Base-by-base conservation (phyloP, 2,113 vertebrate genomes). In the Sardina pilchardus region DNA sequence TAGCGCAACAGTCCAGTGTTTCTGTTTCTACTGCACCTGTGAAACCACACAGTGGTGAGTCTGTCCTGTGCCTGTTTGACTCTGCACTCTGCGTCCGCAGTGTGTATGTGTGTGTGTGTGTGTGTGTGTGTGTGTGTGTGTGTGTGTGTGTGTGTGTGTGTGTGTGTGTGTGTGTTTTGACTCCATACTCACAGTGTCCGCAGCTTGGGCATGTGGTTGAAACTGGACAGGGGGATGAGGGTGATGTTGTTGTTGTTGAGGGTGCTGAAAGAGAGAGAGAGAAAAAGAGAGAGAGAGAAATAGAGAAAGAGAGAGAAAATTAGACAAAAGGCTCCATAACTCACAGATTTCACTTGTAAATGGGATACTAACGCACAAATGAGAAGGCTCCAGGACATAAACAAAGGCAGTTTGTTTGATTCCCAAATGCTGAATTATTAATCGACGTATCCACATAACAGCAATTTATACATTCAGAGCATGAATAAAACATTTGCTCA, bases 181-280 rank as follows among this genome's bases (percentile, higher is more conserved):
- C 14, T 21, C 53, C 81, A 24, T 97, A 99, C 98, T 99, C 89
- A 99, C 98, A 99, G 95, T 3, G 98, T 99, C 89, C 98, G 97
- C 89, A 99, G 97, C 95, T 99, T 99, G 21, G 98, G 98, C 98
- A 99, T 99, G 93, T 99, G 98, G 93, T 99, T 99, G 96, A 99
- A 99, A 94, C 98, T 99, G 94, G 98, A 99, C 89, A 99, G 96
- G 19, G 98, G 97, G 93, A 99, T 98, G 90, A 97, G 97, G 86
- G 96, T 99, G 93, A 99, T 99, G 95, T 99, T 99, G 96, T 99
- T 99, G 90, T 99, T 99, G 95, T 99, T 99, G 95, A 99, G 98
- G 48, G 98, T 99, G 89, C 98, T 99, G 92, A 8, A 50, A 90
- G 83, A 45, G 21, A 53, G 1, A 50, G 48, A 50, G 84, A 88